Evolutionary conservation across 2,888 invertebrate genomes (phyloP), one percentile per base, ranked within the genome.

Genomic region (Ceriagrion tenellum): DNA sequence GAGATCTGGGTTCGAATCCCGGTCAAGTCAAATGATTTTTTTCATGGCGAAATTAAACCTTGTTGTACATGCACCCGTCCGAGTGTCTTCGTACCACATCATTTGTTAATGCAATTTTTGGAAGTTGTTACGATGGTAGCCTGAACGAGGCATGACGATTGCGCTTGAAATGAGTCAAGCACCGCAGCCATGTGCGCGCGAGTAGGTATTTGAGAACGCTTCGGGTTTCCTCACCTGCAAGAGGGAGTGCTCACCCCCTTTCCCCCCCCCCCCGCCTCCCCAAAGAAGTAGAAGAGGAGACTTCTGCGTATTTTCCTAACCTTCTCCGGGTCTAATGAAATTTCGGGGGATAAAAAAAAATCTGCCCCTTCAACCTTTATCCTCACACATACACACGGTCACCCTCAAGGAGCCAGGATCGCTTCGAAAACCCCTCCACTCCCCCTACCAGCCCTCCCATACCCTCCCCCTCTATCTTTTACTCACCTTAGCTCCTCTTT

Each of bases 341-440:
- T 81, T 81, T 81, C 81, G 81, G 81, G 16, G 26, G n/a, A n/a
- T n/a, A 35, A 1, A 81, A 81, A 81, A 81, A 81, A 81, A 81
- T 81, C 81, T 81, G 81, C 81, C 35, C 81, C 81, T 81, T 35
- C 81, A 81, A 35, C 81, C 81, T 81, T 35, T 69, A 69, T 81
- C 81, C 69, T 20, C 59, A 47, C 47, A 4, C 63, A 69, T 8
- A 2, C 47, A 47, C 47, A 47, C 47, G 8, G n/a, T n/a, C n/a
- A n/a, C 91, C 89, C 35, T 63, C n/a, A 10, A 16, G 0, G 81
- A 35, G 35, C 81, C 35, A 81, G 81, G 81, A 35, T 35, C 26
- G 47, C 69, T 69, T 23, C 69, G 6, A 23, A 26, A 47, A 16
- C 88, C 55, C 40, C 47, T 26, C 88, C 40, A n/a, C 89, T 89